These are phyloP conservation scores for Beroe ovata DNA, from an alignment of 37 sponge, comb jelly and placozoan species.

Conservation along the genomic window DNA sequence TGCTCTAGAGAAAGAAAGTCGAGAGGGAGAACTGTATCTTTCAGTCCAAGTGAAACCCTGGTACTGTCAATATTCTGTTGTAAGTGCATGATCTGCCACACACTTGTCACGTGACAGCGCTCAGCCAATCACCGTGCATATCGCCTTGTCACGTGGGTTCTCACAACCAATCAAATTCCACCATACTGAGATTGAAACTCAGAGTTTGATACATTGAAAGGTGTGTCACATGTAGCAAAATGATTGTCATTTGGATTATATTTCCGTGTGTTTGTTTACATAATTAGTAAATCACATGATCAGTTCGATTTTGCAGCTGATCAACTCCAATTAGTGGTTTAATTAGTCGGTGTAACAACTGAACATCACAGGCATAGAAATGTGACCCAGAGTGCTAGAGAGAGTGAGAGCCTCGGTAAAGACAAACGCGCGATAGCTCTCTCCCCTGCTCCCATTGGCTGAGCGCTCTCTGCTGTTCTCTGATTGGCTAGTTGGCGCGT, in stretches of 20 bases:
- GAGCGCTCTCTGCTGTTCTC: background rate
- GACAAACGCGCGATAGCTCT: slow-evolving; percentile 53
- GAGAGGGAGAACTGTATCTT: too few species aligned
- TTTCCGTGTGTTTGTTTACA: background rate
- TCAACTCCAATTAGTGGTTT: too few species aligned
- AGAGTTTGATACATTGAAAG: background rate
- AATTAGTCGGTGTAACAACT: background rate
- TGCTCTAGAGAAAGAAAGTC: too few species aligned
- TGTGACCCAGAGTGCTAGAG: background rate
- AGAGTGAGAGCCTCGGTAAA: slow-evolving; percentile 33
- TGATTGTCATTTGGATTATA: background rate
- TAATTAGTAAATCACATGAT: too few species aligned
- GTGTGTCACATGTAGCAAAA: background rate
- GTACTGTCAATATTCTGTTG: too few species aligned
- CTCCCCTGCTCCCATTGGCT: slow-evolving; percentile 17
- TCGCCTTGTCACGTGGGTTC: background rate
- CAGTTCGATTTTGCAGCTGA: too few species aligned
- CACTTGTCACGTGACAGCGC: background rate
- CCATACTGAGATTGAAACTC: background rate
- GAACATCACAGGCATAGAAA: background rate
- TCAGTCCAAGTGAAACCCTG: slow-evolving; percentile 33
- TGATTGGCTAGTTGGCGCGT: background rate
- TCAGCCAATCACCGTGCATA: background rate
- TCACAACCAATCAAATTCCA: background rate
- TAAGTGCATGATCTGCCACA: slow-evolving; percentile 5